Conservation (phyloP, 1,140 invertebrate genomes). For the Drosophila takahashii region DNA sequence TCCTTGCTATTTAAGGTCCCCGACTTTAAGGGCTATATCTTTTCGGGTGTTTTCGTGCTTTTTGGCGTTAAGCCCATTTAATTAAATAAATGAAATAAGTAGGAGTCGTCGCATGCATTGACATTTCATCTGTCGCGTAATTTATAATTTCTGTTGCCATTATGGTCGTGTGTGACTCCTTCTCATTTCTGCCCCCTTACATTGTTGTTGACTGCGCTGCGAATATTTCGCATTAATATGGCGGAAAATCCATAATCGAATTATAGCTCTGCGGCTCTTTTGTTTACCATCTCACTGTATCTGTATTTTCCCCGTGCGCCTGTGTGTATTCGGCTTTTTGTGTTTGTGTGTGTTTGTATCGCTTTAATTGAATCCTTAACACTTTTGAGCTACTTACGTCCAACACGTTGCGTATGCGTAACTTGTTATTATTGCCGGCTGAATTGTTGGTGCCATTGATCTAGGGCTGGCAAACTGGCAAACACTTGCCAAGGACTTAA, state of each 20-base stretch:
- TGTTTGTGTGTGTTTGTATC: conserved; percentile 66
- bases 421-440: conserved; percentile 68
- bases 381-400: conserved; percentile 81
- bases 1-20: background rate
- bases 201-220: conserved; percentile 71
- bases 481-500: conserved; percentile 5
- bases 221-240: conserved; percentile 83
- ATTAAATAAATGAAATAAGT: conserved; percentile 82
- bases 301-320: conserved; percentile 13
- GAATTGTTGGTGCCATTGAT: conserved; percentile 46
- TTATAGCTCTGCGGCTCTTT: conserved; percentile 78
- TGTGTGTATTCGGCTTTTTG: conserved; percentile 35
- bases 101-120: conserved; percentile 62
- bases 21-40: background rate
- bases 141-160: conserved; percentile 82
- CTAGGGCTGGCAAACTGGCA: conserved; percentile 44
- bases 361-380: conserved; percentile 83
- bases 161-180: conserved; percentile 51
- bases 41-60: conserved; percentile 16
- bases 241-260: conserved; percentile 83
- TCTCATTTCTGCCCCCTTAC: conserved; percentile 18
- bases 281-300: conserved; percentile 61
- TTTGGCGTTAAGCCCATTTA: conserved; percentile 47
- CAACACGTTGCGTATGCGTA: conserved; percentile 80
- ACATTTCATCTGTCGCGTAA: conserved; percentile 82